Evolutionary conservation across 2,888 invertebrate species (phyloP), one percentile per base, ranked within the genome.

Genomic region (Dicycla oo): DNA sequence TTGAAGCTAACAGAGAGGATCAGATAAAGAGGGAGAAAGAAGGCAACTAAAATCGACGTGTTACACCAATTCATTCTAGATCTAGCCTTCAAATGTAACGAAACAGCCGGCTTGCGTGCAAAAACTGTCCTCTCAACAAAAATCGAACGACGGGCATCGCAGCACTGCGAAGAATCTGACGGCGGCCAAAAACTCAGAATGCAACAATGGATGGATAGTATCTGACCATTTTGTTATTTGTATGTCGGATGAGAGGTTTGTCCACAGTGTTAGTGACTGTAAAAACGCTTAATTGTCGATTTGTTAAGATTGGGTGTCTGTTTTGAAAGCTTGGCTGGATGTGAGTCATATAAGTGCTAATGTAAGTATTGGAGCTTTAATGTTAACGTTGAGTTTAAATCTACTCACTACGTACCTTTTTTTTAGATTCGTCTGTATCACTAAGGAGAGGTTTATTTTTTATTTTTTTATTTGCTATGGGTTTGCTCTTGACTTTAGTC

Each of bases 191-290:
- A 92, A 93, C 91, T 51, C 83, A 86, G 93, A 93, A 93, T 93
- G 90, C 80, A 92, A 93, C 93, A 93, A 93, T 92, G 91, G 93
- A 67, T 73, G 91, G 88, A 90, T 90, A 91, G 88, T 89, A 92
- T 90, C 91, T 87, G 82, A 82, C 82, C 87, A 86, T 88, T 88
- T 84, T 75, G 87, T 88, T 85, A 87, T 88, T 86, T 85, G 89
- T 89, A 86, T 86, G 76, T 84, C 79, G 75, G 70, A 73, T 79
- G 71, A 75, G 72, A 74, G 56, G 53, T 68, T 69, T 61, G 56
- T 68, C 73, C 75, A 77, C 88, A 82, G 86, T 84, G 87, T 89
- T 81, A 81, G 81, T 74, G 47, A 5, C 5, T n/a, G 40, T 77
- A 84, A 86, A 84, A 86, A 86, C 78, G 78, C 83, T 85, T 88